phyloP scores from a whole-genome alignment of 2,888 invertebrate genomes.

The Rhagonycha fulva region DNA sequence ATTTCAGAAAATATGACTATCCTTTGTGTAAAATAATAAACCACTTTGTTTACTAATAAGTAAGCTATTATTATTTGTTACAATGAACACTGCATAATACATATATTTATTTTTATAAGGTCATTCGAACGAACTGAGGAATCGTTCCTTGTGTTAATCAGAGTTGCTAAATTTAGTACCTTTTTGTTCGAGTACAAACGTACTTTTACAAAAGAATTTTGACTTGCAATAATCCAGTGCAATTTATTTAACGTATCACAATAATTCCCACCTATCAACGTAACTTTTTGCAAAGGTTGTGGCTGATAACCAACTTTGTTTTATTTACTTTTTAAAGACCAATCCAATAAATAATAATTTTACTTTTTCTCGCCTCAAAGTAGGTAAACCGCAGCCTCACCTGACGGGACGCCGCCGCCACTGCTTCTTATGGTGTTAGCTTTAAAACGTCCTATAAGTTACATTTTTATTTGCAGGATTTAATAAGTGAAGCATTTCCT shows the following conservation, averaged over 20 bases:
- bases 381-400: background rate
- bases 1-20: no score
- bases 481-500: constrained; percentile 1
- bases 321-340: no score
- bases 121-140: background rate
- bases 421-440: no score
- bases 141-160: background rate
- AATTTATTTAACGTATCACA: background rate
- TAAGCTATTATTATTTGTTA: background rate
- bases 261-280: background rate
- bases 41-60: background rate
- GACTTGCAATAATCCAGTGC: background rate
- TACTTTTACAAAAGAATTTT: background rate
- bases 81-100: background rate
- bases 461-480: background rate
- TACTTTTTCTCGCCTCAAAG: no score
- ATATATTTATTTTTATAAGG: background rate
- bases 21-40: background rate
- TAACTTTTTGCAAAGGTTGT: background rate
- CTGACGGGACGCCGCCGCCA: no score
- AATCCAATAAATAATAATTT: no score
- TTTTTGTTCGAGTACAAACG: background rate
- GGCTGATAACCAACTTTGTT: no score
- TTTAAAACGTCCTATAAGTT: no score
- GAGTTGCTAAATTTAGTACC: background rate